Conservation (phyloP, 2,797 vertebrate genomes). For the Chaunax sp. region DNA sequence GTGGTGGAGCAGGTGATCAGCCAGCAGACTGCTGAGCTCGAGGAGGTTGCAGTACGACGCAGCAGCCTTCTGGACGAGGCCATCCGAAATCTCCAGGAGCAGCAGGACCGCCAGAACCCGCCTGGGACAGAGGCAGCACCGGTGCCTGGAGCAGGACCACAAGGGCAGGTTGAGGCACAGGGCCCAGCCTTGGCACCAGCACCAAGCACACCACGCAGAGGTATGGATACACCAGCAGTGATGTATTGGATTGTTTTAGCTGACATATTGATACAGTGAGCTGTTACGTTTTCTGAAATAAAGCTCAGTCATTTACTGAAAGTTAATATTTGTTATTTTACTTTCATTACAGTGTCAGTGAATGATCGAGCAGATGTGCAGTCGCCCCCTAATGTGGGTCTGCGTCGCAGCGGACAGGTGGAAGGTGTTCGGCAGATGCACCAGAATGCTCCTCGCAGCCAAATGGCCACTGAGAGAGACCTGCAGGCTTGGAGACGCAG, state of each 20-base stretch:
- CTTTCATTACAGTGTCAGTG: constrained; percentile 83
- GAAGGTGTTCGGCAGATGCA: constrained; percentile 98
- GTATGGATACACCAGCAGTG: constrained; percentile 65
- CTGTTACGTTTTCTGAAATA: constrained; percentile 2
- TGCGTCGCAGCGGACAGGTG: constrained; percentile 95
- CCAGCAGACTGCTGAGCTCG: constrained; percentile 90
- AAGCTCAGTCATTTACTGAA: background rate
- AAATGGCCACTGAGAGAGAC: constrained; percentile 95
- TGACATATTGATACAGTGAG: constrained; percentile 2
- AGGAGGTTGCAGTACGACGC: constrained; percentile 82
- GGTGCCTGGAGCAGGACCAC: constrained; percentile 48
- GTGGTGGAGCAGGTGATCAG: constrained; percentile 98
- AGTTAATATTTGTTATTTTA: background rate
- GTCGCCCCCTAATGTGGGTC: constrained; percentile 93
- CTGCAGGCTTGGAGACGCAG: constrained; percentile 94
- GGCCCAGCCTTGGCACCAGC: constrained; percentile 59
- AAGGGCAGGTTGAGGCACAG: constrained; percentile 65
- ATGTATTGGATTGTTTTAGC: background rate
- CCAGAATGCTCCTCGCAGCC: constrained; percentile 95
- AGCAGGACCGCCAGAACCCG: constrained; percentile 85
- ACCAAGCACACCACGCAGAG: constrained; percentile 90
- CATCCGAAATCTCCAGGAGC: constrained; percentile 89
- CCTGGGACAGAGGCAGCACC: constrained; percentile 59
- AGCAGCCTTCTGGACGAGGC: constrained; percentile 89
- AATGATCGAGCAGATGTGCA: constrained; percentile 91